These are phyloP conservation scores for Cosmopolites sordidus DNA, from an alignment of 2,888 invertebrate genomes.

Conservation along the genomic window DNA sequence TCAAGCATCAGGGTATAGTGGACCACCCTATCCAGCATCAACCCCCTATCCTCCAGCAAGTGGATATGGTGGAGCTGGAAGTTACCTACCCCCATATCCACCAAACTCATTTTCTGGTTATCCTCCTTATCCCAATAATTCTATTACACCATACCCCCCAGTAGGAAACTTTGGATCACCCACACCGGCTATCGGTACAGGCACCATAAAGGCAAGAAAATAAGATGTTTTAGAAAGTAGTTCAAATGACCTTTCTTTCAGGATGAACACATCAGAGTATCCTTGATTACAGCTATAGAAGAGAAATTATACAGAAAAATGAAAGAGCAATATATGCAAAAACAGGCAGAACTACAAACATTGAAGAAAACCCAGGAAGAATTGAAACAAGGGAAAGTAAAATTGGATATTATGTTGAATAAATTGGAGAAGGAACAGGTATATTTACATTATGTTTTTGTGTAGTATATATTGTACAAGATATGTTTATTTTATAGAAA, in stretches of 20 bases:
- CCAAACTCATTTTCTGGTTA: conserved; percentile 12
- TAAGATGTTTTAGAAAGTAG: background rate
- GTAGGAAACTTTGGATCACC: conserved; percentile 12
- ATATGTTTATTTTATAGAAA: conserved; percentile 45
- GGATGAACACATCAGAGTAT: conserved; percentile 92
- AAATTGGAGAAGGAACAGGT: conserved; percentile 72
- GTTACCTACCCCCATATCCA: conserved; percentile 32
- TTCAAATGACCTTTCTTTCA: conserved; percentile 52
- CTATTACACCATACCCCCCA: conserved; percentile 27
- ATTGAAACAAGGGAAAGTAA: conserved; percentile 75
- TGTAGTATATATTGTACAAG: background rate
- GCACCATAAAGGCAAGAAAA: conserved; percentile 21
- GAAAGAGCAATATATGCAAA: conserved; percentile 84
- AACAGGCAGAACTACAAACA: conserved; percentile 88
- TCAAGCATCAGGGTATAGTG: conserved; percentile 11
- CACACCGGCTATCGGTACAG: conserved; percentile 13
- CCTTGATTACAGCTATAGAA: conserved; percentile 89
- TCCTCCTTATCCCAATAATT: conserved; percentile 22
- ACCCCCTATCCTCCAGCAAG: conserved; percentile 17
- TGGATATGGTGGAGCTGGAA: conserved; percentile 25
- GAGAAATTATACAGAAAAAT: conserved; percentile 86
- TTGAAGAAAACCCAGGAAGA: conserved; percentile 83
- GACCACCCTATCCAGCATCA: conserved; percentile 11
- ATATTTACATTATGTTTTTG: conserved; percentile 15
- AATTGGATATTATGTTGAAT: conserved; percentile 73